Base-by-base conservation (phyloP, 1,140 invertebrate genomes). In the Thalassaphorura encarpata region DNA sequence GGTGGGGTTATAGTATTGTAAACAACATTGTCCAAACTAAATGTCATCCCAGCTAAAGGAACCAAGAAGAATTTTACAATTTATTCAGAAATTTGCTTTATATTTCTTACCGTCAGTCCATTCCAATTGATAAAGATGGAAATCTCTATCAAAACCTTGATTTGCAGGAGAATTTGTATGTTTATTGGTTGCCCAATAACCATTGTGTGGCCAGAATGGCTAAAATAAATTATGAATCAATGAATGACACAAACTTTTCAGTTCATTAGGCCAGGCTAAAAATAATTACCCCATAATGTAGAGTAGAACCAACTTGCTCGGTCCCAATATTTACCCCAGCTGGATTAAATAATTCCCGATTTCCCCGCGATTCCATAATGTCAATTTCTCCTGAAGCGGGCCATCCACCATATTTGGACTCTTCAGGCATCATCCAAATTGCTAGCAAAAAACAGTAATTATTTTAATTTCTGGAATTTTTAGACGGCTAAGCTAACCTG, bases 211-310 rank as follows among this genome's bases (percentile, higher is more conserved):
- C 28, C 70, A 72, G 52, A 73, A 73, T 2, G 80, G 80, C 8
- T 11, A 11, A 42, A 42, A 47, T 24, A 24, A 11, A 5, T 3
- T 21, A 26, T 24, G 11, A 47, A 47, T 47, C 36, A 3, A 28
- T 31, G 11, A 18, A 24, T 41, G 15, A 13, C 23, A 42, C 23
- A 52, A n/a, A n/a, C n/a, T n/a, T n/a, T n/a, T n/a, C n/a, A n/a
- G n/a, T n/a, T n/a, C n/a, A n/a, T n/a, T n/a, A n/a, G n/a, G n/a
- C n/a, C n/a, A n/a, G n/a, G n/a, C n/a, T n/a, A 18, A 33, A 19
- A 18, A 5, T 19, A 19, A 3, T n/a, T 29, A 19, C 3, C 19
- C 80, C 81, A 64, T 74, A 83, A 66, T 83, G 81, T 6, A 83
- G 68, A 0, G 80, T 81, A 4, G 76, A 76, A 1, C 71, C 74